These are phyloP conservation scores for Peromyscus nudipes DNA, from an alignment of 2,797 vertebrate genomes.

Conservation along the genomic window DNA sequence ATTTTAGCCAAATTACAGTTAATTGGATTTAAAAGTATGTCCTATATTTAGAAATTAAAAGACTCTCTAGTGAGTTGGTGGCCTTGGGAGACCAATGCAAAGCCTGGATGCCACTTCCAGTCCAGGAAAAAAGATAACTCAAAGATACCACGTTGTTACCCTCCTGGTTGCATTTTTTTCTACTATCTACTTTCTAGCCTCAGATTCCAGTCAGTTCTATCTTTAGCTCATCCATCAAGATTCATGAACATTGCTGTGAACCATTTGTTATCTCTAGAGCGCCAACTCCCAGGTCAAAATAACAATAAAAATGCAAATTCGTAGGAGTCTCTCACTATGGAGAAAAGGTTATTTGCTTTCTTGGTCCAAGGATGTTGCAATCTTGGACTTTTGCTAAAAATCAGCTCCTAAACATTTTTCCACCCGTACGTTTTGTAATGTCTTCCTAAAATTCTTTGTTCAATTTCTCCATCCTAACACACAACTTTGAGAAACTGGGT, in stretches of 20 bases:
- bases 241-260: constrained; percentile 45
- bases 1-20: constrained; percentile 12
- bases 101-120: not conserved
- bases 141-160: not conserved
- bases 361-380: constrained; percentile 43
- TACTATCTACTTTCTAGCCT: not conserved
- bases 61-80: not conserved
- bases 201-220: constrained; percentile 54
- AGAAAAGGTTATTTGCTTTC: constrained; percentile 62
- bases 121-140: constrained; percentile 29
- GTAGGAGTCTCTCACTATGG: not conserved
- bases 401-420: constrained; percentile 22
- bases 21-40: not conserved
- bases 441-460: constrained; percentile 44
- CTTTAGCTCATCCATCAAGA: constrained; percentile 66
- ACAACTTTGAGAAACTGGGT: constrained; percentile 46
- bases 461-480: not conserved
- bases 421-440: constrained; percentile 1
- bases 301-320: constrained; percentile 76
- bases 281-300: constrained; percentile 71
- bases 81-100: not conserved
- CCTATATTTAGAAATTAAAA: constrained; percentile 23
- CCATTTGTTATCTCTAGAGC: constrained; percentile 58
- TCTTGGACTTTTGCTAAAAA: constrained; percentile 55
- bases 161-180: constrained; percentile 20